phyloP scores from a whole-genome alignment of 2,797 vertebrate species.

The Pantherophis alleghaniensis region DNA sequence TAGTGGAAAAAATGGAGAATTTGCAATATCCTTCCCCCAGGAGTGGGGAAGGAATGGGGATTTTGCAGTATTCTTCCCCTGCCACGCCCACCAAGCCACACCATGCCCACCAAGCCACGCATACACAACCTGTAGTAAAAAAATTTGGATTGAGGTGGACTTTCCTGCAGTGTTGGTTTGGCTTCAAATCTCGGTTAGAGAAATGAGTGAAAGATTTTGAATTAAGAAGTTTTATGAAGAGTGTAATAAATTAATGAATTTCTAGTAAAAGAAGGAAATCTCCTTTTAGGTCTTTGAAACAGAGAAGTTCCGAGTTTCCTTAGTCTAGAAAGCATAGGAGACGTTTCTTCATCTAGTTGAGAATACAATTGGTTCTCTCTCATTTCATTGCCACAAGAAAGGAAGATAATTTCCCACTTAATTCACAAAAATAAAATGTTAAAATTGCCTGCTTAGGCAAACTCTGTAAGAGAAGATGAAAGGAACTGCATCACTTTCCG shows the following conservation, averaged over 20 bases:
- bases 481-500: slow-evolving; percentile 35
- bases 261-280: neutral
- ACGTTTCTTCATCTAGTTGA: neutral
- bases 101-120: no score
- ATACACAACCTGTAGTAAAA: no score
- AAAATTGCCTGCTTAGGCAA: slow-evolving; percentile 14
- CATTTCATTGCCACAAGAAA: neutral
- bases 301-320: neutral
- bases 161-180: neutral
- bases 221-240: neutral
- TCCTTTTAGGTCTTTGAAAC: neutral
- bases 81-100: no score
- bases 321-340: neutral
- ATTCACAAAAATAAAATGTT: slow-evolving; percentile 4
- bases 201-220: neutral
- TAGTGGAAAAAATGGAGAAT: no score
- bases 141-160: neutral
- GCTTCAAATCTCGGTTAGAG: neutral
- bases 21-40: no score
- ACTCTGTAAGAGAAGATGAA: slow-evolving; percentile 50
- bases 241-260: neutral
- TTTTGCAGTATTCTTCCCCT: no score
- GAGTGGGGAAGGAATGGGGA: no score
- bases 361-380: neutral
- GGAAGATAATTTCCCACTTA: slow-evolving; percentile 13